Conservation (phyloP, 2,888 invertebrate species). For the Mythimna lalbum region DNA sequence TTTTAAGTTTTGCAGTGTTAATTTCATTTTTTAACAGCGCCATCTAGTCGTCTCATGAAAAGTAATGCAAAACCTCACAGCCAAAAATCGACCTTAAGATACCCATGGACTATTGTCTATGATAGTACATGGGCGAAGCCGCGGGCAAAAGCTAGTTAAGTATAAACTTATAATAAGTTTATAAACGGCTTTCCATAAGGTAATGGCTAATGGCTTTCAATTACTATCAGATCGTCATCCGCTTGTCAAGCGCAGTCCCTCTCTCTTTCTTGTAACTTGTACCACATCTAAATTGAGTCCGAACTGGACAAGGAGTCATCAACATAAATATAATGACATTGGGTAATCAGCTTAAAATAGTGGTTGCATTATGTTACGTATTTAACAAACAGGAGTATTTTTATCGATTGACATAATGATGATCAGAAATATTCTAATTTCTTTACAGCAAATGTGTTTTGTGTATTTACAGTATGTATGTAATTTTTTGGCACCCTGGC, state of each 20-base stretch:
- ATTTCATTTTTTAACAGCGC: no score
- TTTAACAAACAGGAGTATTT: conserved; percentile 11
- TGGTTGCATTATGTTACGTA: conserved; percentile 22
- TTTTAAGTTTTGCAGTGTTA: no score
- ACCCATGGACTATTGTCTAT: no score
- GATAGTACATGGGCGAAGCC: no score
- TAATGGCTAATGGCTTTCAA: no score
- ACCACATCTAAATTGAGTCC: conserved; percentile 2
- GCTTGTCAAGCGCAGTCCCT: background rate
- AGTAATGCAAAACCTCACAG: no score
- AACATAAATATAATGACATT: conserved; percentile 33
- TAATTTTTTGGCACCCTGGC: no score
- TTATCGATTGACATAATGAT: conserved; percentile 8
- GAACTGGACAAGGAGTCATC: conserved; percentile 33
- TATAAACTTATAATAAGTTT: no score
- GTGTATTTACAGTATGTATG: background rate
- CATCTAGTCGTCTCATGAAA: no score
- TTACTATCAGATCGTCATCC: background rate
- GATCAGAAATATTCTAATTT: background rate
- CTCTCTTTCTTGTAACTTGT: conserved; percentile 12
- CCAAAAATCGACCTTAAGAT: no score
- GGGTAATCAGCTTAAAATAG: conserved; percentile 23
- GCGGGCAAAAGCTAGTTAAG: no score
- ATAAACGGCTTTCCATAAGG: no score
- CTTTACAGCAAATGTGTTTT: background rate